These are phyloP conservation scores for Prunella himalayana DNA, from an alignment of 2,113 vertebrate species.

Conservation along the genomic window DNA sequence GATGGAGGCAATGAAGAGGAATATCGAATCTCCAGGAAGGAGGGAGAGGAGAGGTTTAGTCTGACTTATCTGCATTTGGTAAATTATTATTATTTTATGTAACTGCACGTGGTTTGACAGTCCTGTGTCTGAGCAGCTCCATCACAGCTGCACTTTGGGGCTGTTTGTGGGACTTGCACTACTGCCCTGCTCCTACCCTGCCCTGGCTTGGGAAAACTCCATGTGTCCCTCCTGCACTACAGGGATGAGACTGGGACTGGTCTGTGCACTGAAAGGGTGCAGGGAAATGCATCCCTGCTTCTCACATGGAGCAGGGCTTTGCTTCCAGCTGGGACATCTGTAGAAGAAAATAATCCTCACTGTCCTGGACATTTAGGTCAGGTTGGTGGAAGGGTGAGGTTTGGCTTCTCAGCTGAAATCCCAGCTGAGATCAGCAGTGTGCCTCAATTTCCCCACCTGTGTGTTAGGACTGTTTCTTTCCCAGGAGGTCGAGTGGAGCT, in stretches of 20 bases:
- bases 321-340: neutral
- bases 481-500: neutral
- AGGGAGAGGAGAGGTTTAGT: neutral
- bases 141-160: fast-evolving
- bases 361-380: neutral
- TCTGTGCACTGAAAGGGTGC: neutral
- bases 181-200: neutral
- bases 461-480: neutral
- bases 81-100: neutral
- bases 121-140: neutral
- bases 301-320: neutral
- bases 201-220: neutral
- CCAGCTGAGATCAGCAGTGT: neutral
- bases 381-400: neutral
- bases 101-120: neutral
- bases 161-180: neutral
- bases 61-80: neutral
- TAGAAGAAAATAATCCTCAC: neutral
- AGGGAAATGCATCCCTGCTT: neutral
- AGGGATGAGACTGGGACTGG: fast-evolving
- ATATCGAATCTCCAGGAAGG: neutral
- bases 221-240: neutral
- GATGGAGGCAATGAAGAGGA: neutral
- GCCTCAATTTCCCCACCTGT: neutral
- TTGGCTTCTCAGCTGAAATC: neutral